phyloP scores from a whole-genome alignment of 1,140 invertebrate species.

The Euura lappo region DNA sequence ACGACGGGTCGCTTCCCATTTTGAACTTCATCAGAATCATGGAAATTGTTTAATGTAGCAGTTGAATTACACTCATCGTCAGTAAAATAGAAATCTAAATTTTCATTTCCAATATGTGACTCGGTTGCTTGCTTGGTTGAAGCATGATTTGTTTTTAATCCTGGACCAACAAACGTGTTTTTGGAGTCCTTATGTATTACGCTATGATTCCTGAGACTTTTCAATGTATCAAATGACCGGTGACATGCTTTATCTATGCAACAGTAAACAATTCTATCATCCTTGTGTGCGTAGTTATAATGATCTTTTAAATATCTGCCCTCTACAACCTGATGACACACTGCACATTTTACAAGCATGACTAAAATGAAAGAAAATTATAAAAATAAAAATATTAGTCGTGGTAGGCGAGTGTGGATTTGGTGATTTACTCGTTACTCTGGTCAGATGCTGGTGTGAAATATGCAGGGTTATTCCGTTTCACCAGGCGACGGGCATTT shows the following conservation, averaged over 20 bases:
- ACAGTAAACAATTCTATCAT: background rate
- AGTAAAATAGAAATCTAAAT: background rate
- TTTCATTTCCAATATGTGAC: background rate
- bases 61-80: constrained; percentile 5
- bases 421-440: too few species aligned
- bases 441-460: too few species aligned
- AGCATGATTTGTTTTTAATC: background rate
- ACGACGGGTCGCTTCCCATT: background rate
- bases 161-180: background rate
- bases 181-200: background rate
- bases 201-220: constrained; percentile 12
- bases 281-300: constrained; percentile 15
- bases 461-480: too few species aligned
- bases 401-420: too few species aligned
- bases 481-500: background rate
- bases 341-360: background rate
- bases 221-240: constrained; percentile 11
- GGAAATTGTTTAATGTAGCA: background rate
- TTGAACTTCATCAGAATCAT: background rate
- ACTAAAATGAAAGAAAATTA: background rate
- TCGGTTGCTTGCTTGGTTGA: background rate
- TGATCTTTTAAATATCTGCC: constrained; percentile 9
- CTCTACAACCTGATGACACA: background rate
- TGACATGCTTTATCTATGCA: constrained; percentile 11
- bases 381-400: too few species aligned